Base-by-base conservation (phyloP, 1,140 invertebrate species). In the Galleria mellonella region DNA sequence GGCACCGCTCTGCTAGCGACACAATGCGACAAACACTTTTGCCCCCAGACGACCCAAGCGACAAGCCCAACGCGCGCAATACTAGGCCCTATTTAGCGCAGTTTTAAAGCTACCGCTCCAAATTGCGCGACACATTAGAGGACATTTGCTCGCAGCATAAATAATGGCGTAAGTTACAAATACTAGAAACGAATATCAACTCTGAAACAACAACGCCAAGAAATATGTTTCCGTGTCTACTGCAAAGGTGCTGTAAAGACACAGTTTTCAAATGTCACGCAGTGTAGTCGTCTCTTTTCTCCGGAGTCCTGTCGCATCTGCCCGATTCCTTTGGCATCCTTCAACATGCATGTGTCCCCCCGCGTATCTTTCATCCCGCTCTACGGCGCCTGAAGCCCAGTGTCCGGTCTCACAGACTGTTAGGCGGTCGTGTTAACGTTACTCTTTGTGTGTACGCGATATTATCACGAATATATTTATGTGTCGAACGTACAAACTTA, bases 251-350 rank as follows among this genome's bases (percentile, higher is more conserved):
- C 45, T 64, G 69, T 78, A 81, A 69, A 84, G 81, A 83, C 78
- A 84, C 71, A 77, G 71, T 83, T 85, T 84, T 83, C 77, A 79
- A 82, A 81, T 83, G 82, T 85, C 82, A 79, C 78, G 74, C 49
- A 75, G 73, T 81, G 75, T 83, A 74, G 82, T 83, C 75, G 72
- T 85, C 82, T 85, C 82, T 85, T 83, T 84, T 82, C 76, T 72
- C 66, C 77, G 62, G 65, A 71, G 74, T 85, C 82, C 82, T 85
- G 78, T 83, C 74, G 74, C 81, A 74, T 81, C 76, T 83, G 75
- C 67, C 72, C 60, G 53, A 64, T 66, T 84, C 77, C 81, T 83
- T 84, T 76, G 71, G 73, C 71, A 82, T 85, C 82, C 82, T 85
- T 85, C 68, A 67, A 66, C 65, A 47, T 72, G 62, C 67, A 74